These are phyloP conservation scores for Mustelus asterias DNA, from an alignment of 2,113 vertebrate species.

Conservation along the genomic window DNA sequence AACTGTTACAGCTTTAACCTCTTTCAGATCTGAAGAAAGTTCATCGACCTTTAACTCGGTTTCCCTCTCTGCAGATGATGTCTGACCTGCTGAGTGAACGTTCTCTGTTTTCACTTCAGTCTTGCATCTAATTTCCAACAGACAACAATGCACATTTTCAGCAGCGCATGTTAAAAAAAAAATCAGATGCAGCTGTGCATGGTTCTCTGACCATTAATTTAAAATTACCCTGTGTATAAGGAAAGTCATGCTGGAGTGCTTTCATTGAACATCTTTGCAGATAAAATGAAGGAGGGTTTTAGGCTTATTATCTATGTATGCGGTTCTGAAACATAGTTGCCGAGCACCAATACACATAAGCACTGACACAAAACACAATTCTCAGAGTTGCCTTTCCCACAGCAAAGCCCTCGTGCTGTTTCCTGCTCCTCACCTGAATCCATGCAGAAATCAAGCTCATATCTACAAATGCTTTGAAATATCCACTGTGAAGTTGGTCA, in stretches of 20 bases:
- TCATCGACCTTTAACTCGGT: background rate
- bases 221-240: background rate
- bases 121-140: background rate
- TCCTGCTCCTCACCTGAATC: conserved; percentile 55
- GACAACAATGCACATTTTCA: background rate
- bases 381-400: background rate
- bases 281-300: background rate
- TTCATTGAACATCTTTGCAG: background rate
- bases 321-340: background rate
- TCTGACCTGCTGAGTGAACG: background rate
- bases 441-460: conserved; percentile 48
- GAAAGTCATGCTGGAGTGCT: background rate
- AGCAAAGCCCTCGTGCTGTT: background rate
- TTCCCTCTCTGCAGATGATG: background rate
- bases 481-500: conserved; percentile 52
- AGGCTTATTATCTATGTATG: background rate
- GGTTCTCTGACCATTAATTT: background rate
- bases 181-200: background rate
- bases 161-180: background rate
- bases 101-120: background rate
- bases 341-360: background rate
- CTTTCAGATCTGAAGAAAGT: background rate
- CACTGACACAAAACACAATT: background rate
- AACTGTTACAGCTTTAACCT: background rate
- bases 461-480: conserved; percentile 50